Evolutionary conservation across 2,888 invertebrate species (phyloP).

Genomic region (Andricus curvator): DNA sequence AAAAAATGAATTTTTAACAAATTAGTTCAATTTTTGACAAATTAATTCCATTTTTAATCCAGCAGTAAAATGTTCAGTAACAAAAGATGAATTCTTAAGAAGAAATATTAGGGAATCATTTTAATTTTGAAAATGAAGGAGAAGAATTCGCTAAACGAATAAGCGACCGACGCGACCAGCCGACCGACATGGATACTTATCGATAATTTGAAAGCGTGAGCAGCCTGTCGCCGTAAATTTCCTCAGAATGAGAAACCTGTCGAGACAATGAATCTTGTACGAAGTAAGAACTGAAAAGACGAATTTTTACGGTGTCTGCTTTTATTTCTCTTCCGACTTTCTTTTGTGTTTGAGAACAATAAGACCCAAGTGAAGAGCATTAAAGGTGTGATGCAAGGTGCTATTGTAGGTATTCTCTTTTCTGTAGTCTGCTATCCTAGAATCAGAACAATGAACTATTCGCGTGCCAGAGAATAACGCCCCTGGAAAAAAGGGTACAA

Average conservation of each 20-base stretch:
- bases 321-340: slow-evolving; percentile 43
- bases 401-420: slow-evolving; percentile 52
- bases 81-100: too few relatives aligned
- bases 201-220: slow-evolving; percentile 40
- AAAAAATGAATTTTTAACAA: too few relatives aligned
- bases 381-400: slow-evolving; percentile 50
- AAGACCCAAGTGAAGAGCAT: slow-evolving; percentile 46
- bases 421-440: slow-evolving; percentile 23
- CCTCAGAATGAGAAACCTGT: slow-evolving; percentile 29
- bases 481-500: neutral
- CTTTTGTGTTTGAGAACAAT: slow-evolving; percentile 58
- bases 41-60: too few relatives aligned
- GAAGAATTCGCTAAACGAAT: neutral
- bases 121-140: neutral
- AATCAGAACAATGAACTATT: slow-evolving; percentile 45
- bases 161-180: neutral
- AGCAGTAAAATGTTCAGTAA: too few relatives aligned
- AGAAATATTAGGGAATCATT: too few relatives aligned
- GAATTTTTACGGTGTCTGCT: slow-evolving; percentile 42
- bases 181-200: slow-evolving; percentile 7
- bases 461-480: slow-evolving; percentile 6
- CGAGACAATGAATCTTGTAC: slow-evolving; percentile 61
- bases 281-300: slow-evolving; percentile 58
- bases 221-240: slow-evolving; percentile 26
- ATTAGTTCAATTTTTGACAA: too few relatives aligned